Evolutionary conservation across 2,113 vertebrate species (phyloP), one percentile per base, ranked within the genome.

Genomic region (Reinhardtius hippoglossoides): DNA sequence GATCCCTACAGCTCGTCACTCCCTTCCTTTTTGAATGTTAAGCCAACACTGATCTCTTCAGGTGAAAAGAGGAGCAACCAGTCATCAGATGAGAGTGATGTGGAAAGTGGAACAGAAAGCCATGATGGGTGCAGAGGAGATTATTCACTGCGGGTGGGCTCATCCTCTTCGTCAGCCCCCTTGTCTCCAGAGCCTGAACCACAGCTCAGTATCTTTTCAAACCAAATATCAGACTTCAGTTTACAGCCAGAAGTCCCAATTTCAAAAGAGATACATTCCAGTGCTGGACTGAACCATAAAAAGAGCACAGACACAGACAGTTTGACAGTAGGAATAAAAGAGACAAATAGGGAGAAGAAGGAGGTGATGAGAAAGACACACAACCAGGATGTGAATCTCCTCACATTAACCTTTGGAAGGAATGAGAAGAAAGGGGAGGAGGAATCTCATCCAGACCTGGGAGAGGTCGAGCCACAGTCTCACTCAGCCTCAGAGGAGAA

Each of bases 301-400:
- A 54, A 13, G 56, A 21, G 20, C 18, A 16, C 18, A 12, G 10
- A 63, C 18, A 16, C 18, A 12, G 10, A 63, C 24, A 2, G 21
- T n/a, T 3, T 4, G 9, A 31, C 48, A 5, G 44, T 0, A 35
- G 55, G 15, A 31, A 13, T 0, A 35, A 16, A 3, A 2, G 5
- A 24, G 10, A 2, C 21, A 2, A 3, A 50, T 2, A 13, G 59
- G 31, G 26, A 59, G 26, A 59, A 40, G 6, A 18, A 16, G 3
- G 27, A 16, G 3, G 27, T 10, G 0, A 2, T n/a, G 50, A n/a
- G 20, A 8, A 6, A 18, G 15, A 50, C 13, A n/a, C 35, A 5
- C 23, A 27, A 35, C 6, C 46, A 8, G 27, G 69, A 74, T 1
- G 91, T 93, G 9, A 82, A 93, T 68, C 81, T 93, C 8, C 56